Percentiles rank a stretch among this genome's conserved stretches.
phyloP scores from a whole-genome alignment of 1,140 invertebrate species.

The Drosophila nannoptera region DNA sequence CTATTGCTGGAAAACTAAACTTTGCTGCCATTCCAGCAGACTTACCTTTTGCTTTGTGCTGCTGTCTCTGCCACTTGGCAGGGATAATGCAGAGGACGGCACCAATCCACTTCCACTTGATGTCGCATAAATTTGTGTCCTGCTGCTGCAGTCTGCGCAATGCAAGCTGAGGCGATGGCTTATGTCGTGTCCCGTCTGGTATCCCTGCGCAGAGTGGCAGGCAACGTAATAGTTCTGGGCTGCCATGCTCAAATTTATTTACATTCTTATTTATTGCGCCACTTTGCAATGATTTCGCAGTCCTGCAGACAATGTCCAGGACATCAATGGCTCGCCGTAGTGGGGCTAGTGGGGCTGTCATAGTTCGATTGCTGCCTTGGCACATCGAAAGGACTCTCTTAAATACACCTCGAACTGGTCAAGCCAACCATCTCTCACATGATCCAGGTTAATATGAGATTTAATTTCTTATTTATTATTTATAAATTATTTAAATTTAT shows the following conservation, averaged over 20 bases:
- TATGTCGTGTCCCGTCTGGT: conserved; percentile 54
- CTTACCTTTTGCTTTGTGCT: too few species aligned
- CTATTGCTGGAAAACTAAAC: too few species aligned
- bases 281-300: conserved; percentile 62
- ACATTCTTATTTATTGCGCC: conserved; percentile 66
- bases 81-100: conserved; percentile 31
- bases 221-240: conserved; percentile 1
- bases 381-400: too few species aligned
- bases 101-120: conserved; percentile 44
- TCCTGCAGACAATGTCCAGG: conserved; percentile 25
- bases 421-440: too few species aligned
- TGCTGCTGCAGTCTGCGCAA: conserved; percentile 25
- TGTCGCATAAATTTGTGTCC: conserved; percentile 56
- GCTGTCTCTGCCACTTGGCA: conserved; percentile 25
- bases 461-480: too few species aligned
- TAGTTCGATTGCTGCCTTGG: too few species aligned
- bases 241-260: conserved; percentile 62
- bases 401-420: too few species aligned
- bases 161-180: conserved; percentile 44
- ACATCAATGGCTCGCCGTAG: conserved; percentile 6
- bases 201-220: conserved; percentile 27
- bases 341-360: too few species aligned
- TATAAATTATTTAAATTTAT: too few species aligned
- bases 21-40: too few species aligned
- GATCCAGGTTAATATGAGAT: too few species aligned